A percentile compares a stretch with the other conserved stretches of the same genome.
These are phyloP conservation scores for Micromesistius poutassou DNA, from an alignment of 2,797 vertebrate species.

Conservation along the genomic window DNA sequence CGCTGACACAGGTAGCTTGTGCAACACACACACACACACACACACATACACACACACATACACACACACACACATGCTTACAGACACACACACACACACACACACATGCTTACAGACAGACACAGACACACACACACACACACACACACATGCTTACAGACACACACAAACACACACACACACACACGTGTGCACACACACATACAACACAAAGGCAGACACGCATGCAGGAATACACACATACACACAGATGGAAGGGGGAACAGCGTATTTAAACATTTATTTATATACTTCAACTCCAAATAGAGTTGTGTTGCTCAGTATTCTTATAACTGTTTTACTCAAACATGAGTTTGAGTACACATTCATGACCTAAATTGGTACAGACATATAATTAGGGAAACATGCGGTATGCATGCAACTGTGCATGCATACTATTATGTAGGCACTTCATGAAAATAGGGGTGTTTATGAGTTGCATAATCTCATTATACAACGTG, in stretches of 20 bases:
- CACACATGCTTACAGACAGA: not conserved
- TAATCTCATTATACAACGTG: not conserved
- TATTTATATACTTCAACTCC: not conserved
- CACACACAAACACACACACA: not conserved
- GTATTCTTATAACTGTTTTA: not conserved
- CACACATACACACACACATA: not conserved
- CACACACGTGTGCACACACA: too few species aligned
- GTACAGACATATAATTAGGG: not conserved
- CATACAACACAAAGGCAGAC: not conserved
- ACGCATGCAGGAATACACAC: not conserved
- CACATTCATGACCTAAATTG: not conserved
- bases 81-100: not conserved
- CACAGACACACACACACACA: not conserved
- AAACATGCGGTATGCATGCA: not conserved
- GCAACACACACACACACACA: not conserved
- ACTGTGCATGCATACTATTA: not conserved
- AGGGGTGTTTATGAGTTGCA: not conserved
- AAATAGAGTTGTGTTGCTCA: not conserved
- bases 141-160: not conserved
- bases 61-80: not conserved
- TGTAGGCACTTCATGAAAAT: not conserved
- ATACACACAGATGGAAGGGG: too few species aligned
- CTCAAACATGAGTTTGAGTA: not conserved
- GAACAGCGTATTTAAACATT: too few species aligned
- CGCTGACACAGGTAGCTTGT: conserved; percentile 67